These are phyloP conservation scores for Xenus cinereus DNA, from an alignment of 2,113 vertebrate species.

Conservation along the genomic window DNA sequence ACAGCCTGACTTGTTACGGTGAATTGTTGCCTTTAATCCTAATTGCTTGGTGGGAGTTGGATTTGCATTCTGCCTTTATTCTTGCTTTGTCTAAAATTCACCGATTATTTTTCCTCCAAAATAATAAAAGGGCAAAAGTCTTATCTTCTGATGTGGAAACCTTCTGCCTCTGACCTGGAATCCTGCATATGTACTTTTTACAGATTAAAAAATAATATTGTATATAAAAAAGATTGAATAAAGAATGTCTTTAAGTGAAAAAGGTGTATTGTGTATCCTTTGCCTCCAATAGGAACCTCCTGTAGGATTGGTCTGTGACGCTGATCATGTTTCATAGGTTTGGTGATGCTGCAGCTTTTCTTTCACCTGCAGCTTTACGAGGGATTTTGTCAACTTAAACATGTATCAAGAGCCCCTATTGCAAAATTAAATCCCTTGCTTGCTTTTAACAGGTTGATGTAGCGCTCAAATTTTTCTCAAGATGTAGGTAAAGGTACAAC, in stretches of 20 bases:
- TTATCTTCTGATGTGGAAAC: conserved; percentile 53
- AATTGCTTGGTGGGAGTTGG: conserved; percentile 49
- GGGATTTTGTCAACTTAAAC: not conserved
- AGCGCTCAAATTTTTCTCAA: not conserved
- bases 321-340: not conserved
- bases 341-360: not conserved
- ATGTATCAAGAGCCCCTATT: not conserved
- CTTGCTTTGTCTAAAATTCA: conserved; percentile 62
- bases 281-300: not conserved
- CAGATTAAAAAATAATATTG: conserved; percentile 76
- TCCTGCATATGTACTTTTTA: conserved; percentile 77
- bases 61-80: conserved; percentile 58
- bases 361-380: not conserved
- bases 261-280: not conserved
- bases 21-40: conserved; percentile 52
- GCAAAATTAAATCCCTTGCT: not conserved
- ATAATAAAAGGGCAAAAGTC: conserved; percentile 52
- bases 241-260: conserved; percentile 80
- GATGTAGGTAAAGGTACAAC: not conserved
- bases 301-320: not conserved
- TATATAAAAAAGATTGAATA: conserved; percentile 79
- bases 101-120: conserved; percentile 47
- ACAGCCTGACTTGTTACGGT: not conserved
- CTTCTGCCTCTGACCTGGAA: conserved; percentile 69
- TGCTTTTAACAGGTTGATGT: not conserved